Evolutionary conservation across 2,888 invertebrate genomes (phyloP).

Genomic region (Pimpla rufipes): DNA sequence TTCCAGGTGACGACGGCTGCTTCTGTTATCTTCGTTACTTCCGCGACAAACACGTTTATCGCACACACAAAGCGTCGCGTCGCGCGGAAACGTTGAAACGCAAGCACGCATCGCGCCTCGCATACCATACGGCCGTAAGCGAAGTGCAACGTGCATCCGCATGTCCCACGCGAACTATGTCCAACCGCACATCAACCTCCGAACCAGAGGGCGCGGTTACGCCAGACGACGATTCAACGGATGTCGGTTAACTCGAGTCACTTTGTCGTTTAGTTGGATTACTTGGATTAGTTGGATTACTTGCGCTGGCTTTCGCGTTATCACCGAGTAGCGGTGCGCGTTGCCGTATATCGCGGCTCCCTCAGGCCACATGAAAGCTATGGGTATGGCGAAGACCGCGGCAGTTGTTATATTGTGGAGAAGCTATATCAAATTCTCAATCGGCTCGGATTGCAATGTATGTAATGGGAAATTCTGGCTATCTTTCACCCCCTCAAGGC

Average conservation of each 20-base stretch:
- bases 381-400: background rate
- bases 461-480: background rate
- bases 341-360: background rate
- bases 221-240: slow-evolving; percentile 9
- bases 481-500: background rate
- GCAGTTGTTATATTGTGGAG: background rate
- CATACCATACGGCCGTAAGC: too few relatives aligned
- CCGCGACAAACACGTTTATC: background rate
- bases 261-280: slow-evolving; percentile 56
- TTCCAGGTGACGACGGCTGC: slow-evolving; percentile 87
- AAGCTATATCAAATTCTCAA: background rate
- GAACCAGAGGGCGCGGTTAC: slow-evolving; percentile 44
- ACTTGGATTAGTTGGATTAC: slow-evolving; percentile 57
- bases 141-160: background rate
- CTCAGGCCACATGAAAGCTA: slow-evolving; percentile 2
- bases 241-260: slow-evolving; percentile 44
- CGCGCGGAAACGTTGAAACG: background rate
- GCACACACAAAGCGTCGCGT: too few relatives aligned
- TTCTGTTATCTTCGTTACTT: background rate
- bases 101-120: slow-evolving; percentile 1
- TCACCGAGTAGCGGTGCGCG: slow-evolving; percentile 11
- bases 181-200: slow-evolving; percentile 29
- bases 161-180: slow-evolving; percentile 14
- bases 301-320: slow-evolving; percentile 40
- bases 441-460: background rate